These are phyloP conservation scores for Labrus mixtus DNA, from an alignment of 2,113 vertebrate genomes.

Conservation along the genomic window DNA sequence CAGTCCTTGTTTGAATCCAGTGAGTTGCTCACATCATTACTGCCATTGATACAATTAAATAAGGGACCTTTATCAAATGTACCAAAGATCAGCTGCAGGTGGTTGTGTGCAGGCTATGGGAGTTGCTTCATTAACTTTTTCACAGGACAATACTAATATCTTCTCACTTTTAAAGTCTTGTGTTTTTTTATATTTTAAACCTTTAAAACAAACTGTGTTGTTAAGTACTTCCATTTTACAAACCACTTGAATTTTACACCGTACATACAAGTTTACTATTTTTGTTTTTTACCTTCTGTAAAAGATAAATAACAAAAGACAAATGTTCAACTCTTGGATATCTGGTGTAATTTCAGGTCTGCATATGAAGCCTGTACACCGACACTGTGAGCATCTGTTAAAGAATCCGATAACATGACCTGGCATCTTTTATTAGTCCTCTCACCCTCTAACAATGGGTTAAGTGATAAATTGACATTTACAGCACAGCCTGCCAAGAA, in stretches of 20 bases:
- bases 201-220: not conserved
- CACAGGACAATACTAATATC: too few relatives aligned
- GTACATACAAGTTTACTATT: not conserved
- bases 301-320: not conserved
- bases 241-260: not conserved
- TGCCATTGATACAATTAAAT: slow-evolving; percentile 66
- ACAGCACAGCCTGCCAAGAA: slow-evolving; percentile 74
- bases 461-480: slow-evolving; percentile 84
- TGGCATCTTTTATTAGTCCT: slow-evolving; percentile 72
- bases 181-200: slow-evolving; percentile 9
- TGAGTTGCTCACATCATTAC: slow-evolving; percentile 45
- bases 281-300: too few relatives aligned
- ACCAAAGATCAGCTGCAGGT: slow-evolving; percentile 19
- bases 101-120: slow-evolving; percentile 8
- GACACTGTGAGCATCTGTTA: slow-evolving; percentile 37
- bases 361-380: slow-evolving; percentile 55
- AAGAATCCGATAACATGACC: slow-evolving; percentile 63
- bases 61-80: slow-evolving; percentile 65
- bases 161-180: not conserved
- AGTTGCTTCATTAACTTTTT: too few relatives aligned
- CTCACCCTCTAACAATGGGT: slow-evolving; percentile 79
- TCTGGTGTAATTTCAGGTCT: not conserved
- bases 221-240: not conserved
- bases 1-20: slow-evolving; percentile 78
- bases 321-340: slow-evolving; percentile 1